A percentile compares a stretch with the other conserved stretches of the same genome.
These are phyloP conservation scores for Chionis minor DNA, from an alignment of 2,113 vertebrate genomes.

Conservation along the genomic window DNA sequence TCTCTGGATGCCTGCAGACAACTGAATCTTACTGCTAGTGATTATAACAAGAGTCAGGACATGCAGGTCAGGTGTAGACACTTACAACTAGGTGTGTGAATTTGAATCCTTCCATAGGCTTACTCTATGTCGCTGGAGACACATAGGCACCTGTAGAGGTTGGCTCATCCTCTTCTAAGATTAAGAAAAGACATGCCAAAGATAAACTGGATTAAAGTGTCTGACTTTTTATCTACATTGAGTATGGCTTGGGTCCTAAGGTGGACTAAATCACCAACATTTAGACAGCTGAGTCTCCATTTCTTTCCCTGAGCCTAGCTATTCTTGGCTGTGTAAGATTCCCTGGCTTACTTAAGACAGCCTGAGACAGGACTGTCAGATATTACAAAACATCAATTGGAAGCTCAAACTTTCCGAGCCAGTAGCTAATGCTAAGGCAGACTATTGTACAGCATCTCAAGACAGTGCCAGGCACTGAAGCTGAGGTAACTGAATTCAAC, in stretches of 20 bases:
- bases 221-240: background rate
- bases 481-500: background rate
- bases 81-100: background rate
- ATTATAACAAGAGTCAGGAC: background rate
- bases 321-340: background rate
- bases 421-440: background rate
- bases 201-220: background rate
- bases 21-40: background rate
- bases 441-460: background rate
- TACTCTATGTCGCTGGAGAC: background rate
- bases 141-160: rapidly evolving
- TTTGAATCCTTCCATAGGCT: background rate
- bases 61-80: background rate
- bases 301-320: background rate
- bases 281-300: background rate
- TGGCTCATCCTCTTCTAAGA: background rate
- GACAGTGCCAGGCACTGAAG: background rate
- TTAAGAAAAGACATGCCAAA: background rate
- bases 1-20: background rate
- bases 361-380: background rate
- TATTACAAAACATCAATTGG: background rate
- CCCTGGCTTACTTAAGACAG: background rate
- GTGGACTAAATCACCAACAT: background rate
- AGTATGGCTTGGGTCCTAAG: background rate
- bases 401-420: background rate